These are phyloP conservation scores for Diadophis punctatus DNA, from an alignment of 2,113 vertebrate genomes.

Conservation along the genomic window DNA sequence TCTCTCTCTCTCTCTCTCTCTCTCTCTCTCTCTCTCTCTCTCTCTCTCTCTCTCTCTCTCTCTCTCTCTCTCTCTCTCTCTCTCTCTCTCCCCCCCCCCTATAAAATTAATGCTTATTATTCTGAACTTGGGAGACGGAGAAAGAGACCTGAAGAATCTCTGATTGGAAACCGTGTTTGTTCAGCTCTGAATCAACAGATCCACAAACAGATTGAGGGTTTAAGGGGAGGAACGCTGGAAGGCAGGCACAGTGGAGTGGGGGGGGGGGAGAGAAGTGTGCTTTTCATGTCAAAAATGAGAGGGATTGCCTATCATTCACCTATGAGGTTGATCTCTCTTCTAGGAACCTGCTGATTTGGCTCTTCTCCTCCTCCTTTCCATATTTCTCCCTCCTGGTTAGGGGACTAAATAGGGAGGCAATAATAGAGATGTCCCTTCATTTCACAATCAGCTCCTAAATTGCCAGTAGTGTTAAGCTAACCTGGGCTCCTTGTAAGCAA, in stretches of 20 bases:
- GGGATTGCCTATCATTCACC: conserved; percentile 54
- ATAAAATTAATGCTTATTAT: conserved; percentile 85
- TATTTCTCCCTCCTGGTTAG: not conserved
- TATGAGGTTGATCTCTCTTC: conserved; percentile 53
- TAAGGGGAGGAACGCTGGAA: conserved; percentile 27
- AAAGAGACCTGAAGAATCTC: conserved; percentile 38
- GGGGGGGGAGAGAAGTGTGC: conserved; percentile 56
- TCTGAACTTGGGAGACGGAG: conserved; percentile 46
- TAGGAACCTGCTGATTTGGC: conserved; percentile 47
- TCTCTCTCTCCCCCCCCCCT: conserved; percentile 60
- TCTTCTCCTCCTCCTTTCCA: not conserved
- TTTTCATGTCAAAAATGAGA: conserved; percentile 66
- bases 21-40: conserved; percentile 35
- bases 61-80: not conserved
- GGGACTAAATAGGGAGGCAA: conserved; percentile 37
- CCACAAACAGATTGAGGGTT: not conserved
- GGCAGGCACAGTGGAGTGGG: conserved; percentile 12
- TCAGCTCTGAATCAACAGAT: conserved; percentile 53
- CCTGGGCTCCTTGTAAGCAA: not conserved
- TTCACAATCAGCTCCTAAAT: not conserved
- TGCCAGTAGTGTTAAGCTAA: conserved; percentile 44
- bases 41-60: conserved; percentile 75
- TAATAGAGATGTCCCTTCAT: not conserved
- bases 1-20: not conserved
- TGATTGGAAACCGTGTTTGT: conserved; percentile 39